Evolutionary conservation across 1,140 invertebrate genomes (phyloP).

Genomic region (Olivierus martensii): DNA sequence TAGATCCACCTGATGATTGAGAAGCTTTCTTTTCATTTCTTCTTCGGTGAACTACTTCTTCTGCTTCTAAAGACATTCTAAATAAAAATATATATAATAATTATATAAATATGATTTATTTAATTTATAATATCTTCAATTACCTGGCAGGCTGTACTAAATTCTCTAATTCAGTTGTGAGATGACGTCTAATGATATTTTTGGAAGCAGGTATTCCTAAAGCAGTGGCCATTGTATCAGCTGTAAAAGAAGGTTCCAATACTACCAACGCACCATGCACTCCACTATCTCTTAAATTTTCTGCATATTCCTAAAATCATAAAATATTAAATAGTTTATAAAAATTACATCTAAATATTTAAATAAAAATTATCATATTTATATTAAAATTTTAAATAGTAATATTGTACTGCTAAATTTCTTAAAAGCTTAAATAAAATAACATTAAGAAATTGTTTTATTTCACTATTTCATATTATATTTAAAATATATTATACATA

Average conservation of each 20-base stretch:
- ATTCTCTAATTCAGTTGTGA: slow-evolving; percentile 75
- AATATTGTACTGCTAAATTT: too few relatives aligned
- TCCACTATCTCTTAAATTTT: slow-evolving; percentile 89
- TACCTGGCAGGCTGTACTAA: slow-evolving; percentile 83
- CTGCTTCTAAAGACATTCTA: background rate
- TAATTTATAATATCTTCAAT: background rate
- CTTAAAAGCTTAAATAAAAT: too few relatives aligned
- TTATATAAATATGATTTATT: background rate
- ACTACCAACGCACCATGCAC: slow-evolving; percentile 86
- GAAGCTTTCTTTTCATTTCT: background rate
- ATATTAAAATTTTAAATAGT: too few relatives aligned
- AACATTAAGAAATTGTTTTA: too few relatives aligned
- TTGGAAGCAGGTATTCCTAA: slow-evolving; percentile 83
- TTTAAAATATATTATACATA: too few relatives aligned
- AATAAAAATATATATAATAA: background rate
- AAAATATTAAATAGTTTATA: background rate
- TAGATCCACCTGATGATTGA: background rate
- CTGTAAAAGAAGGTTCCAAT: slow-evolving; percentile 76
- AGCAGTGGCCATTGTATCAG: slow-evolving; percentile 84
- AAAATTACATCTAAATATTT: background rate
- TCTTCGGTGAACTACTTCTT: background rate
- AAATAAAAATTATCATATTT: too few relatives aligned
- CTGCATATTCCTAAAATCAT: slow-evolving; percentile 63
- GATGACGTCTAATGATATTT: slow-evolving; percentile 79
- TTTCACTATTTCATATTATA: too few relatives aligned